A percentile compares a stretch with the other conserved stretches of the same genome.
These are phyloP conservation scores for Halictus ligatus DNA, from an alignment of 2,888 invertebrate species.

Conservation along the genomic window DNA sequence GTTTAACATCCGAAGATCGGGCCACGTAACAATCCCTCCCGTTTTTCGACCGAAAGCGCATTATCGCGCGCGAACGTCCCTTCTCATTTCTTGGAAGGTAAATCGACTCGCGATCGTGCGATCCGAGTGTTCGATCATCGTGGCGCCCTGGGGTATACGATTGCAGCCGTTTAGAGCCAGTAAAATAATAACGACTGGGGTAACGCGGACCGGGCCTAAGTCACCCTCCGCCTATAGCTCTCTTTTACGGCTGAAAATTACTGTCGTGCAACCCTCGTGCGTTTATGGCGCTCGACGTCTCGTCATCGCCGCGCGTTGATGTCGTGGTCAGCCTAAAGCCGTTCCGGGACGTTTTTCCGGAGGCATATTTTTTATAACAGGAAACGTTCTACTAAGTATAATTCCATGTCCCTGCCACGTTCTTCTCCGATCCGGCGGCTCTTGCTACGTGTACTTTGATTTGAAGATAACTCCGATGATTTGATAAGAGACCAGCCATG, in stretches of 20 bases:
- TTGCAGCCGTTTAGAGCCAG: conserved; percentile 75
- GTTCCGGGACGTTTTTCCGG: conserved; percentile 23
- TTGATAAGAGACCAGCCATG: not conserved
- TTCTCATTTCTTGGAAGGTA: conserved; percentile 21
- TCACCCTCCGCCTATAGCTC: conserved; percentile 61
- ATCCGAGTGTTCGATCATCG: conserved; percentile 23
- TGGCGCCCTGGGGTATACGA: conserved; percentile 61
- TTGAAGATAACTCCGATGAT: not conserved
- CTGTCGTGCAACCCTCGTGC: conserved; percentile 66
- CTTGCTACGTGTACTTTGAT: not conserved
- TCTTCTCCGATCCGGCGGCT: not conserved
- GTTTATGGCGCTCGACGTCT: conserved; percentile 72
- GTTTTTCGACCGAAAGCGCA: not conserved
- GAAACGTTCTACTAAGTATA: conserved; percentile 16
- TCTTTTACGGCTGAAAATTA: conserved; percentile 79
- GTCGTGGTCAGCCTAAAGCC: conserved; percentile 29
- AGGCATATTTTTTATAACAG: conserved; percentile 3
- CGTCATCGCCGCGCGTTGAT: conserved; percentile 57
- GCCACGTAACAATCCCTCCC: not conserved
- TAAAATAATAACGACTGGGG: conserved; percentile 80
- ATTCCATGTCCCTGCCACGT: conserved; percentile 13
- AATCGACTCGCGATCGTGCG: conserved; percentile 28
- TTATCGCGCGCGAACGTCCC: conserved; percentile 28
- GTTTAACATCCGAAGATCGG: not conserved
- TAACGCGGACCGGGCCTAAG: conserved; percentile 68